Evolutionary conservation across 2,113 vertebrate genomes (phyloP).

Genomic region (Helogale parvula): DNA sequence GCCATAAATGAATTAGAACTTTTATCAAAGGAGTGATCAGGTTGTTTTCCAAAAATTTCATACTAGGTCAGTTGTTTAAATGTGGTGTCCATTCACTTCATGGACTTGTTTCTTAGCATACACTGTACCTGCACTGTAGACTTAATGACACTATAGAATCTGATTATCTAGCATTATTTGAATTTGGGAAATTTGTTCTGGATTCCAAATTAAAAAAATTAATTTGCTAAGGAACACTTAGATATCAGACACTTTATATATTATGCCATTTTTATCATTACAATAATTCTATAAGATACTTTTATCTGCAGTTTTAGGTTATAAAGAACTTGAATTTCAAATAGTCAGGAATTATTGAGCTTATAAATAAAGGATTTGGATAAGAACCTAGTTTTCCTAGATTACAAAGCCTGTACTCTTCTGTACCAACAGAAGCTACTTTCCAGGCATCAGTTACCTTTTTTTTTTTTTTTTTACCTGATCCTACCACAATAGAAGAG

Average conservation of each 20-base stretch:
- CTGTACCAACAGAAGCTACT: not conserved
- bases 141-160: not conserved
- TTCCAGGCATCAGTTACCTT: not conserved
- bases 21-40: not conserved
- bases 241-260: not conserved
- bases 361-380: not conserved
- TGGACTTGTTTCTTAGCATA: not conserved
- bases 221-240: not conserved
- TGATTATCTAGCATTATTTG: not conserved
- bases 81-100: not conserved
- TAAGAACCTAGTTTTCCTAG: not conserved
- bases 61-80: not conserved
- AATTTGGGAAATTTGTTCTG: not conserved
- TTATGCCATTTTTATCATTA: not conserved
- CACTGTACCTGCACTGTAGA: not conserved
- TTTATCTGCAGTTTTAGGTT: slow-evolving; percentile 3
- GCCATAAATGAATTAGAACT: not conserved
- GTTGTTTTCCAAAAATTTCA: not conserved
- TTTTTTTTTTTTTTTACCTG: not conserved
- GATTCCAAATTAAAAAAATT: not conserved
- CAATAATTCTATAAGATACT: not conserved
- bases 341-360: not conserved
- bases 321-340: slow-evolving; percentile 1
- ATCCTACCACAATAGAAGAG: not conserved
- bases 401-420: not conserved